These are phyloP conservation scores for Orussus abietinus DNA, from an alignment of 1,140 invertebrate genomes.

Conservation along the genomic window DNA sequence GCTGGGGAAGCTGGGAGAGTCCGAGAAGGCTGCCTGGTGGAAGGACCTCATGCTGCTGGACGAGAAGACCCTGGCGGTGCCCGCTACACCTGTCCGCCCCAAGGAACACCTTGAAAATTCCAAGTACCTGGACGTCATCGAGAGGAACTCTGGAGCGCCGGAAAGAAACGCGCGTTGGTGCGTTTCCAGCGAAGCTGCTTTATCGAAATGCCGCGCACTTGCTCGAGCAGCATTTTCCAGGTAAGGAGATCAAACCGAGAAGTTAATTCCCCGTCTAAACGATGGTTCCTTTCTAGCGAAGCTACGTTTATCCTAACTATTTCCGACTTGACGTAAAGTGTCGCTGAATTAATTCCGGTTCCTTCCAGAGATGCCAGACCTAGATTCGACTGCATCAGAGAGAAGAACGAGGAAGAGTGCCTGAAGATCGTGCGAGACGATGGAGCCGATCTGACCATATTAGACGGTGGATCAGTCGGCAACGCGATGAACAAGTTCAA, in stretches of 20 bases:
- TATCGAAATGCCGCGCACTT: constrained; percentile 65
- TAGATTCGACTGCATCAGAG: constrained; percentile 62
- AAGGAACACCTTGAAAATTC: constrained; percentile 64
- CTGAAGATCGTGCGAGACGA: constrained; percentile 62
- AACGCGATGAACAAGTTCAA: constrained; percentile 55
- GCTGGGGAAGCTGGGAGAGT: constrained; percentile 49
- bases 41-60: constrained; percentile 55
- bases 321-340: background rate
- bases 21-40: constrained; percentile 55
- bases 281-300: background rate
- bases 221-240: constrained; percentile 63
- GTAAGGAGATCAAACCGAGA: constrained; percentile 14
- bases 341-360: background rate
- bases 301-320: background rate
- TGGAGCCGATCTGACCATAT: constrained; percentile 61
- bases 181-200: constrained; percentile 58
- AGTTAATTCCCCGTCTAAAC: background rate
- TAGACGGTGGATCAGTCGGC: constrained; percentile 60
- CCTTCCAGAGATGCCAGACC: constrained; percentile 64
- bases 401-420: constrained; percentile 59
- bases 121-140: constrained; percentile 76
- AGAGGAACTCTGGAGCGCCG: constrained; percentile 62
- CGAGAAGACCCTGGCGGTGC: constrained; percentile 56
- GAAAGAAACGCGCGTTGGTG: constrained; percentile 60
- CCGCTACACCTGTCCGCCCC: constrained; percentile 61